Conservation (phyloP, 92 coral and sea anemone genomes). For the Meandrina meandrites region DNA sequence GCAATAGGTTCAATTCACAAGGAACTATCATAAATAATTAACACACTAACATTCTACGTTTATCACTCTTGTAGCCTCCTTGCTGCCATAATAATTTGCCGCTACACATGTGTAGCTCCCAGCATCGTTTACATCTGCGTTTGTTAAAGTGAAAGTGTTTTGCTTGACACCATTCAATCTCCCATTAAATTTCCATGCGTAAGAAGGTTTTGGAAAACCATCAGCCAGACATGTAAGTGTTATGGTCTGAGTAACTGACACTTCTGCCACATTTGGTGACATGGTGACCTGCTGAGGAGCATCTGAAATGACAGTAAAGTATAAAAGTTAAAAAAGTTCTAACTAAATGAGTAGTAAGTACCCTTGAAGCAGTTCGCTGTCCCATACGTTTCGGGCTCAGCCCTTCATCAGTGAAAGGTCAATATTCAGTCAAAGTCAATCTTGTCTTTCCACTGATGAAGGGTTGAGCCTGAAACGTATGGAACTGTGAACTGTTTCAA, state of each 20-base stretch:
- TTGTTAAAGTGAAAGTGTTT: background rate
- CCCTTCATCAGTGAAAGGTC: no score
- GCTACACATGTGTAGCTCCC: conserved; percentile 87
- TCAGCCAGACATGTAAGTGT: conserved; percentile 66
- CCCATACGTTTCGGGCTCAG: no score
- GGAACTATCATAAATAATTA: background rate
- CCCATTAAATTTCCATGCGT: conserved; percentile 62
- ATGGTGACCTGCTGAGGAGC: conserved; percentile 54
- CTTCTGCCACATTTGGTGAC: conserved; percentile 4
- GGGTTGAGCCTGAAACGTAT: no score
- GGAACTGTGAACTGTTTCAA: no score
- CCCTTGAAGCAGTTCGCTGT: no score
- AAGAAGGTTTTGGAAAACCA: conserved; percentile 60
- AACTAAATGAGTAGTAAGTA: no score
- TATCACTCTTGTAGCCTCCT: conserved; percentile 23
- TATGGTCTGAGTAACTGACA: conserved; percentile 11
- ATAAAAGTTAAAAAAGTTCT: no score
- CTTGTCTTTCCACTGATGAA: no score
- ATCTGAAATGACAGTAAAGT: conserved; percentile 34
- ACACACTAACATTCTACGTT: conserved; percentile 66
- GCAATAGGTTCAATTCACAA: background rate
- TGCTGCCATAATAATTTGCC: conserved; percentile 58
- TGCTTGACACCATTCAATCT: background rate
- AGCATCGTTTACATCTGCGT: conserved; percentile 26
- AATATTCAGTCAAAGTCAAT: no score